Conservation (phyloP, 1,140 invertebrate species). For the Pomacea maculata region DNA sequence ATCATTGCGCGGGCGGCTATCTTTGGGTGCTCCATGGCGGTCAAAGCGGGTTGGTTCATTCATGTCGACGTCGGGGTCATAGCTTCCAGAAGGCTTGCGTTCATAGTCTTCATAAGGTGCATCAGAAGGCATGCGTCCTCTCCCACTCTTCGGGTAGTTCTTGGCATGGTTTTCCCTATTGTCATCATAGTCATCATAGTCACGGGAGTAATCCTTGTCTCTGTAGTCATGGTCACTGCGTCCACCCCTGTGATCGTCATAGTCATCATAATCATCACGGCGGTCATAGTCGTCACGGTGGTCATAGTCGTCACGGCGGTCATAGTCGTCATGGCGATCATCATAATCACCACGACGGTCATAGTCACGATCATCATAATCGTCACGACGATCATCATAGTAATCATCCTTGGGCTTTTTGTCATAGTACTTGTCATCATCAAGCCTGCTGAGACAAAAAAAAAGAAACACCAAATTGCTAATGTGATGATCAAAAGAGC, state of each 20-base stretch:
- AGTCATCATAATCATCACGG: conserved; percentile 17
- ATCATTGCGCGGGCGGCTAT: not conserved
- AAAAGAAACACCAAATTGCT: not conserved
- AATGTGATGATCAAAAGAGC: not conserved
- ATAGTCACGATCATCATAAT: conserved; percentile 24
- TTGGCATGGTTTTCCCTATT: no score
- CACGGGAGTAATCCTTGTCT: not conserved
- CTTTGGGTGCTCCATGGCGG: conserved; percentile 6
- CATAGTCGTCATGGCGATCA: conserved; percentile 27
- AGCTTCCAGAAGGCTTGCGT: conserved; percentile 21
- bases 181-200: not conserved
- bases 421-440: conserved; percentile 10
- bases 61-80: conserved; percentile 18
- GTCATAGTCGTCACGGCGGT: conserved; percentile 18
- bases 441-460: no score
- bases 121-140: not conserved
- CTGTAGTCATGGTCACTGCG: conserved; percentile 5
- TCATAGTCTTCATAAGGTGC: conserved; percentile 18
- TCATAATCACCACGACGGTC: conserved; percentile 29
- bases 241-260: conserved; percentile 7
- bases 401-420: conserved; percentile 15
- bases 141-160: no score
- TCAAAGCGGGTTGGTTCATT: conserved; percentile 20
- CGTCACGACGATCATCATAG: conserved; percentile 27
- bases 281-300: conserved; percentile 19